Evolutionary conservation across 64 coral and sea anemone species (phyloP), one percentile per base, ranked within the genome.

Genomic region (Stichodactyla helianthus): DNA sequence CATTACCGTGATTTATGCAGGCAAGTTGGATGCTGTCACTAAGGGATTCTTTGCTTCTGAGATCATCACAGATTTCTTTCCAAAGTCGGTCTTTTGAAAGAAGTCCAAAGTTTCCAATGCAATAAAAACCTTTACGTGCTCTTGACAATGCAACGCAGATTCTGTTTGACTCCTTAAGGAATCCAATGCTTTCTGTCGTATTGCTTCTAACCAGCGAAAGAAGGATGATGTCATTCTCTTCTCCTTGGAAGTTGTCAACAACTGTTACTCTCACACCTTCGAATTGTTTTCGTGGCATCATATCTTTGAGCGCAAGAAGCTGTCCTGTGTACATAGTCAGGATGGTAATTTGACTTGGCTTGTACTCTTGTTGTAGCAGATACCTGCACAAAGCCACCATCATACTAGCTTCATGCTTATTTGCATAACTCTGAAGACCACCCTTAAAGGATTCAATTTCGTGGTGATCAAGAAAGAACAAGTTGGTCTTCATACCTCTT

Each of bases 241-340:
- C 68, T 74, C 94, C 94, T 79, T 96, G 94, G 53, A 90, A 96
- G 79, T 92, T 92, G 91, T 96, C 90, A 35, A 96, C 90, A 20
- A 92, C 92, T 6, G 88, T 88, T 22, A 97, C 86, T 56, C 83
- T 89, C 0, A 97, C 26, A 35, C 86, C 95, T 6, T 91, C 71
- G 79, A 94, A 94, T 11, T 83, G 52, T 17, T 56, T 59, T 60
- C 77, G 78, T 20, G 95, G 89, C 86, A 97, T 86, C 52, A 53
- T 83, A 50, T 82, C 86, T 31, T 97, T 88, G 18, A 97, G 83
- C 50, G 87, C 88, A 11, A 97, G 82, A 4, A 97, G 60, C 86
- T 97, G 95, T 20, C 91, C 95, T 5, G 86, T 86, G 83, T 97
- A 97, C 82, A 93, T 93, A 31, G 95, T 97, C 18, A 97, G 63